Conservation (phyloP, 2,797 vertebrate species). For the Mallotus villosus region DNA sequence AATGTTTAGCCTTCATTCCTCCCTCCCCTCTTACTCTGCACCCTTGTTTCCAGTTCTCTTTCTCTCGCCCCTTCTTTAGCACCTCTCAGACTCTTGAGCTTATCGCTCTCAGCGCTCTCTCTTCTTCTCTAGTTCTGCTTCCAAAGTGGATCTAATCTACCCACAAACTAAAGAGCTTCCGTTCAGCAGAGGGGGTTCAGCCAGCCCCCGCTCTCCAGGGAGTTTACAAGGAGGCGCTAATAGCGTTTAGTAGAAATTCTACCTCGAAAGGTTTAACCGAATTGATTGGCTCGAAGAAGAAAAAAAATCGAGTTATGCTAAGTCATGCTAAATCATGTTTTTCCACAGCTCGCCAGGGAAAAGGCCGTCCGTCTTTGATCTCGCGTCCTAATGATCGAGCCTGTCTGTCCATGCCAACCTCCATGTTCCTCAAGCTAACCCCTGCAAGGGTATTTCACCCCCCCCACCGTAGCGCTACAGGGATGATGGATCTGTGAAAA, state of each 20-base stretch:
- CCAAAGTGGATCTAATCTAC: not conserved
- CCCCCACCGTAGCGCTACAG: not conserved
- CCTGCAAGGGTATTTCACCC: not conserved
- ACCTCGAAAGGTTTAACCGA: no score
- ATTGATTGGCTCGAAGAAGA: not conserved
- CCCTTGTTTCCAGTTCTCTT: not conserved
- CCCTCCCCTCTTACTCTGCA: conserved; percentile 2
- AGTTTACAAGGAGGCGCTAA: not conserved
- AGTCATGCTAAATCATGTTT: no score
- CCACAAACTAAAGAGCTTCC: not conserved
- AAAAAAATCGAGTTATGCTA: not conserved
- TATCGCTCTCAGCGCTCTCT: no score
- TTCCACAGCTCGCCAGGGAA: no score
- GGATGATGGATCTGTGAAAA: not conserved
- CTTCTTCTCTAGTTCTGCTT: no score
- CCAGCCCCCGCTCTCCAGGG: not conserved
- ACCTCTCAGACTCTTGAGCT: no score
- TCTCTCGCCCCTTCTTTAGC: not conserved
- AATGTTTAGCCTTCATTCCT: not conserved
- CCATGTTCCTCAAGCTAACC: not conserved
- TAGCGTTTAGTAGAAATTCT: not conserved
- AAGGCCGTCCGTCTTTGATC: conserved; percentile 1
- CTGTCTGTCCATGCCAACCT: conserved; percentile 2
- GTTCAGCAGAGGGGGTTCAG: not conserved
- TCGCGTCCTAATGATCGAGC: not conserved